Percentiles rank a stretch among this genome's conserved stretches.
Conservation (phyloP, 2,113 vertebrate species). For the Macrotis lagotis region DNA sequence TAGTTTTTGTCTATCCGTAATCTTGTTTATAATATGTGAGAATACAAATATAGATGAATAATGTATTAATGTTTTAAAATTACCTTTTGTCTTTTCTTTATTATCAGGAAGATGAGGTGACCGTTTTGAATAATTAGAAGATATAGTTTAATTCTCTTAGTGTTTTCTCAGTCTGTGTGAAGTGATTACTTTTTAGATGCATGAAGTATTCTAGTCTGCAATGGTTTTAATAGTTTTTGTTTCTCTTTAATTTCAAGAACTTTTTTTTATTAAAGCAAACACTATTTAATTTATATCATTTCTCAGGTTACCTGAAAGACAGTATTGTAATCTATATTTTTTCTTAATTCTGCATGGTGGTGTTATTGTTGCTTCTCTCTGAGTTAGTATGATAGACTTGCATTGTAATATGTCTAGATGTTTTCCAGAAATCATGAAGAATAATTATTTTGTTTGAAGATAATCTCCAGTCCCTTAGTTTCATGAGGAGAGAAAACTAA, state of each 20-base stretch:
- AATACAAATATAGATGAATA: slow-evolving; percentile 56
- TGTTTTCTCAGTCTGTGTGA: slow-evolving; percentile 82
- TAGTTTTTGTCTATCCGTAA: not conserved
- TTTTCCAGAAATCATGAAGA: slow-evolving; percentile 72
- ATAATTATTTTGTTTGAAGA: slow-evolving; percentile 42
- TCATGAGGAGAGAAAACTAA: not conserved
- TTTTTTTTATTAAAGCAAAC: slow-evolving; percentile 49
- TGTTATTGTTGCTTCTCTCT: slow-evolving; percentile 59
- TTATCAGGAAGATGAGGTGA: slow-evolving; percentile 97
- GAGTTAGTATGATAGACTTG: slow-evolving; percentile 48
- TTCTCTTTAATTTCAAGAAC: slow-evolving; percentile 60
- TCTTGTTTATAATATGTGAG: slow-evolving; percentile 56
- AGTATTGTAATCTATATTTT: slow-evolving; percentile 61
- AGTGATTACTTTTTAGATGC: slow-evolving; percentile 82
- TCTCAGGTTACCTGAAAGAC: slow-evolving; percentile 33
- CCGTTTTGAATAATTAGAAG: slow-evolving; percentile 81
- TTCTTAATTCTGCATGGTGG: slow-evolving; percentile 76
- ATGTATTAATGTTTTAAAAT: slow-evolving; percentile 83
- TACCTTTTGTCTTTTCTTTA: slow-evolving; percentile 86
- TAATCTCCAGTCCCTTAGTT: not conserved
- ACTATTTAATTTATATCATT: slow-evolving; percentile 51
- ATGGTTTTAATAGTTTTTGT: slow-evolving; percentile 45
- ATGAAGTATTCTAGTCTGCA: slow-evolving; percentile 80
- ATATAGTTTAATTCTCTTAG: slow-evolving; percentile 78
- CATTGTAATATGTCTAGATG: slow-evolving; percentile 59